Conservation (phyloP, 2,113 vertebrate genomes). For the Montifringilla adamsi region DNA sequence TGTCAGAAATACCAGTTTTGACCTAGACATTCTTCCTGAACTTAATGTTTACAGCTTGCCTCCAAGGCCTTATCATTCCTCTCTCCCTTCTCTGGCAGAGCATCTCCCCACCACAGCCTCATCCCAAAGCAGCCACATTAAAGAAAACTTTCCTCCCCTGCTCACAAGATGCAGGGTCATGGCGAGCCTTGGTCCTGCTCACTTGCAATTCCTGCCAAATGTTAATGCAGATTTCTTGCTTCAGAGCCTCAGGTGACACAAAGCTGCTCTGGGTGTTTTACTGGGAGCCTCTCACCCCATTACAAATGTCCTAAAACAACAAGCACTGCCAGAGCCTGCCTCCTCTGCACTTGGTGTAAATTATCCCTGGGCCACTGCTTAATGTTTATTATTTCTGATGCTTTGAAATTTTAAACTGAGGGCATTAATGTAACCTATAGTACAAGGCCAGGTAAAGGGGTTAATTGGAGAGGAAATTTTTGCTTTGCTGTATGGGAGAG, state of each 20-base stretch:
- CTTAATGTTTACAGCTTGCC: background rate
- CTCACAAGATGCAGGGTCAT: rapidly evolving
- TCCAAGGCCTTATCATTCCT: background rate
- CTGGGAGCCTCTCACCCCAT: background rate
- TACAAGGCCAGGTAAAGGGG: background rate
- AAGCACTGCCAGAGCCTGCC: background rate
- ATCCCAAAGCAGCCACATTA: background rate
- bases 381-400: background rate
- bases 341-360: background rate
- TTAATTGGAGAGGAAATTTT: background rate
- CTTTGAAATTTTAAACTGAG: background rate
- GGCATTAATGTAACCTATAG: background rate
- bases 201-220: background rate
- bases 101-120: background rate
- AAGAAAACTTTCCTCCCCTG: background rate
- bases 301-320: background rate
- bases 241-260: background rate
- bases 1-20: background rate
- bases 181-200: rapidly evolving
- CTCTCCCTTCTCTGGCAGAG: background rate
- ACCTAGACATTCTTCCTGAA: background rate
- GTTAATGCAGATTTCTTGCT: background rate
- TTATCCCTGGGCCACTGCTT: background rate
- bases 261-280: background rate
- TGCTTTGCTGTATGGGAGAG: background rate